Percentiles rank a stretch among this genome's conserved stretches.
These are phyloP conservation scores for Onychostoma macrolepis DNA, from an alignment of 2,113 vertebrate genomes.

Conservation along the genomic window DNA sequence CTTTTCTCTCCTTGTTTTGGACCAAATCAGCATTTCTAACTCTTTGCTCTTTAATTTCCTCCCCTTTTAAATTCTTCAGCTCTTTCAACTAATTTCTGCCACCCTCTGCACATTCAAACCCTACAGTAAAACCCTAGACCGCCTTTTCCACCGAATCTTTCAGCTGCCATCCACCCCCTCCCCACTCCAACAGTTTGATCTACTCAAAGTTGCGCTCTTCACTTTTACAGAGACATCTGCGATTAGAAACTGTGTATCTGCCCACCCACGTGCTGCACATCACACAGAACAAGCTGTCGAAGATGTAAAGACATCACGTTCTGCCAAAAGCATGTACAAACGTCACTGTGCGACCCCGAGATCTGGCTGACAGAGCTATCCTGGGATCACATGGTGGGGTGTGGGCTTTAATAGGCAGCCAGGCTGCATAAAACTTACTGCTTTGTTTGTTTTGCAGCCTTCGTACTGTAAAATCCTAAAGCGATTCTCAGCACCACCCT, in stretches of 20 bases:
- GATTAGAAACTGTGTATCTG: constrained; percentile 4
- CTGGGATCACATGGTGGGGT: constrained; percentile 13
- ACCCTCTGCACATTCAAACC: background rate
- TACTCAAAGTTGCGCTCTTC: background rate
- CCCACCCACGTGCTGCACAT: constrained; percentile 36
- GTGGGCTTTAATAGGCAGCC: constrained; percentile 30
- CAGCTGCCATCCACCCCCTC: background rate
- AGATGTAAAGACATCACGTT: constrained; percentile 36
- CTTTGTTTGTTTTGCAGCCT: constrained; percentile 75
- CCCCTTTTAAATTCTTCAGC: background rate
- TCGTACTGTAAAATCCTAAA: constrained; percentile 65
- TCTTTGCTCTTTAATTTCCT: background rate
- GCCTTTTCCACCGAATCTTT: constrained; percentile 2
- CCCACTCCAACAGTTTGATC: constrained; percentile 22
- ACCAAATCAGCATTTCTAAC: constrained; percentile 56
- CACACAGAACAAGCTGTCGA: constrained; percentile 32
- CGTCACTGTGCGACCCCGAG: background rate
- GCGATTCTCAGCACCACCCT: constrained; percentile 1
- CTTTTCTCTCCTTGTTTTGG: constrained; percentile 25
- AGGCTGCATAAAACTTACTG: constrained; percentile 66
- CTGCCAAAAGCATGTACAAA: constrained; percentile 36
- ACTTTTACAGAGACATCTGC: constrained; percentile 25
- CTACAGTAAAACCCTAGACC: constrained; percentile 6
- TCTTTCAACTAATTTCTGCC: background rate
- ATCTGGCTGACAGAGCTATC: constrained; percentile 17